Percentiles rank a stretch among this genome's conserved stretches.
Conservation (phyloP, 2,113 vertebrate genomes). For the Tragelaphus imberbis region DNA sequence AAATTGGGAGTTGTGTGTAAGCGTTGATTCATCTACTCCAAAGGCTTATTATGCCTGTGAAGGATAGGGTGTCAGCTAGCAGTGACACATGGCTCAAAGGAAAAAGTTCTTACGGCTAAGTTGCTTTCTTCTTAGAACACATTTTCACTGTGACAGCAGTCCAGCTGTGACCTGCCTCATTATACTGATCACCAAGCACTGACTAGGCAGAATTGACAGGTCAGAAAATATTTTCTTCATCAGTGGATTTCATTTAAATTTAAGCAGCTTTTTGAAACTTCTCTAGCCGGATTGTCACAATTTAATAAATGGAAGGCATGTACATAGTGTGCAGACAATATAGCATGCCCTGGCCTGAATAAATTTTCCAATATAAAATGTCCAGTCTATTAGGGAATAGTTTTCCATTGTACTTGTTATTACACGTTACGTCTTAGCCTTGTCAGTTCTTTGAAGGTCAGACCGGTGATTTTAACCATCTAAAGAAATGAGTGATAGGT, state of each 20-base stretch:
- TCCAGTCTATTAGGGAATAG: neutral
- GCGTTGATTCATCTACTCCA: neutral
- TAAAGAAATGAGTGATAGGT: neutral
- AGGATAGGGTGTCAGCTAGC: neutral
- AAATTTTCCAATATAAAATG: neutral
- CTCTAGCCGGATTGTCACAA: neutral
- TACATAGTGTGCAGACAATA: neutral
- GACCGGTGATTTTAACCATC: neutral
- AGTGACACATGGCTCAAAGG: neutral
- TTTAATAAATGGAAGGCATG: neutral
- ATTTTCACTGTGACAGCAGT: neutral
- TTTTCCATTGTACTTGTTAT: neutral
- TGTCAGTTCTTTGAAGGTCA: neutral
- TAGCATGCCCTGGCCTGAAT: neutral
- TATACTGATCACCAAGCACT: neutral
- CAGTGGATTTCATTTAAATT: slow-evolving; percentile 18
- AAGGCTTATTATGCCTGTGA: neutral
- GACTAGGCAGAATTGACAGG: neutral
- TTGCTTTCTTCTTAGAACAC: neutral
- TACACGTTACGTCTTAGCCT: neutral
- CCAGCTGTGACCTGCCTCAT: neutral
- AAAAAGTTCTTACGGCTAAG: neutral
- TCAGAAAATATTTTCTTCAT: neutral
- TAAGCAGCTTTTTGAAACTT: neutral
- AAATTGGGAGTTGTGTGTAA: neutral